A percentile compares a stretch with the other conserved stretches of the same genome.
These are phyloP conservation scores for Leucophenga montana DNA, from an alignment of 2,888 invertebrate genomes.

Conservation along the genomic window DNA sequence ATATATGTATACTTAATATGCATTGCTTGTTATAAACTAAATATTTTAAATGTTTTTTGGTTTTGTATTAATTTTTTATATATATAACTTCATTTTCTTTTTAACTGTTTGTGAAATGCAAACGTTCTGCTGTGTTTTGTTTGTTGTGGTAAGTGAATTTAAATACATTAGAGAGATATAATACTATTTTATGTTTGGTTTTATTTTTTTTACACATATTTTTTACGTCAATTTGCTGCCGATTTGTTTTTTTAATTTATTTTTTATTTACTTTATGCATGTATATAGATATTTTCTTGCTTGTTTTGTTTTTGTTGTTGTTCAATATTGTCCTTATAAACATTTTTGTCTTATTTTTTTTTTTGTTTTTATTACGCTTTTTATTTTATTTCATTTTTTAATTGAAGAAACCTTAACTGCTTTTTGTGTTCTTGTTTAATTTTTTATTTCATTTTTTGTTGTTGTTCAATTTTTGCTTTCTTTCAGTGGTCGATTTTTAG, in stretches of 20 bases:
- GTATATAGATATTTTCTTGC: not conserved
- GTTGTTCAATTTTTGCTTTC: constrained; percentile 39
- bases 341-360: constrained; percentile 14
- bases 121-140: constrained; percentile 28
- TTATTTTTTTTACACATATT: constrained; percentile 39
- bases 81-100: constrained; percentile 8
- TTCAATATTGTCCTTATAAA: constrained; percentile 25
- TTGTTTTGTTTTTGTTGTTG: constrained; percentile 10
- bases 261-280: constrained; percentile 31
- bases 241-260: constrained; percentile 34
- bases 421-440: constrained; percentile 24
- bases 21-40: too few species aligned
- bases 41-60: constrained; percentile 36
- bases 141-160: constrained; percentile 32
- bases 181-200: constrained; percentile 35
- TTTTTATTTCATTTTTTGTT: constrained; percentile 55
- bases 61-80: constrained; percentile 20
- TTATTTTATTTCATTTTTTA: constrained; percentile 33
- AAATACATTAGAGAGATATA: constrained; percentile 29
- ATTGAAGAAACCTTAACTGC: constrained; percentile 27
- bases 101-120: constrained; percentile 20
- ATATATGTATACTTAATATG: constrained; percentile 11
- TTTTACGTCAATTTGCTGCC: constrained; percentile 41
- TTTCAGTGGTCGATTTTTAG: not conserved
- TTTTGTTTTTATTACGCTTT: constrained; percentile 32